Conservation (phyloP, 2,113 vertebrate genomes). For the Neolamprologus toae region DNA sequence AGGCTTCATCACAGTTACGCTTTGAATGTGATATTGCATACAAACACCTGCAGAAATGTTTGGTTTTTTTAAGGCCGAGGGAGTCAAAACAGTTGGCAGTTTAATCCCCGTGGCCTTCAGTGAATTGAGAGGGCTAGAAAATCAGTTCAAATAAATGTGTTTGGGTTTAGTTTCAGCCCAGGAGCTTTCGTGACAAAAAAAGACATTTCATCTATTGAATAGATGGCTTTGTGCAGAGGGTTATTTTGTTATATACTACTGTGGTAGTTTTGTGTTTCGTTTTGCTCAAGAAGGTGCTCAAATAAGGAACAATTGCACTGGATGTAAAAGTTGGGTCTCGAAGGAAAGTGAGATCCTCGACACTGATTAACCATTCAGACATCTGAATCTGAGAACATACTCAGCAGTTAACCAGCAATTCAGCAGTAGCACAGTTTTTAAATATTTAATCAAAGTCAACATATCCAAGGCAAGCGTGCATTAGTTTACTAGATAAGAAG, state of each 20-base stretch:
- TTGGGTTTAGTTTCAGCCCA: background rate
- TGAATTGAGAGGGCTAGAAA: constrained; percentile 17
- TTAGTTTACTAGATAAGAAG: background rate
- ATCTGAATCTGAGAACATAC: constrained; percentile 29
- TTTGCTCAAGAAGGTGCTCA: constrained; percentile 57
- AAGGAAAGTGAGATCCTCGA: constrained; percentile 52
- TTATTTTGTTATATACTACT: constrained; percentile 57
- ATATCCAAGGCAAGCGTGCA: background rate
- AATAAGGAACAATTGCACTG: constrained; percentile 62
- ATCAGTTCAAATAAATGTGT: background rate
- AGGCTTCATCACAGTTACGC: background rate
- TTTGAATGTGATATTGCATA: background rate
- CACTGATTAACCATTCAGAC: constrained; percentile 54
- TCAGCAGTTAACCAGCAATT: constrained; percentile 33
- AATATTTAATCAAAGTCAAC: background rate
- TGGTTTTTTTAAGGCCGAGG: background rate
- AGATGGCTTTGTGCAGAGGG: constrained; percentile 36
- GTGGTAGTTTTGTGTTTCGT: constrained; percentile 55
- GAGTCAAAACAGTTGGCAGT: background rate
- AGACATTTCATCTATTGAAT: constrained; percentile 40
- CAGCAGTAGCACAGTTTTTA: constrained; percentile 45
- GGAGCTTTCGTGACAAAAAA: constrained; percentile 9
- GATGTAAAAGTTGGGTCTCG: constrained; percentile 44
- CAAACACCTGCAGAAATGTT: background rate
- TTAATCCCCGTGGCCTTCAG: constrained; percentile 45